Conservation (phyloP, 2,797 vertebrate species). For the Leptodactylus fallax region DNA sequence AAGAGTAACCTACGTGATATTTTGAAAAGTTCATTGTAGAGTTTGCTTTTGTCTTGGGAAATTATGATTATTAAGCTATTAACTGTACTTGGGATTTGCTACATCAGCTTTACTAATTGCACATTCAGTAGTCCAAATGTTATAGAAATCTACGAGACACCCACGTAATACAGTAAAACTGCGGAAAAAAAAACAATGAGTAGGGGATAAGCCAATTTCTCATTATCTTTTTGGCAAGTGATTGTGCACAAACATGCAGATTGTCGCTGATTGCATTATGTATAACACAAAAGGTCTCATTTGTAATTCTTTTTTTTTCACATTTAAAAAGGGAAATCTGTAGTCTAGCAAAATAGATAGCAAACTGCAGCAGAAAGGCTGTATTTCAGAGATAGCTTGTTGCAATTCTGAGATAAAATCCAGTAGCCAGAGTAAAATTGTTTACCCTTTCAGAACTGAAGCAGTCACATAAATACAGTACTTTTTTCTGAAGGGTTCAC, state of each 20-base stretch:
- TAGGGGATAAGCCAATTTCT: slow-evolving; percentile 26
- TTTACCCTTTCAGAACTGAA: not conserved
- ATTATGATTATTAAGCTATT: slow-evolving; percentile 37
- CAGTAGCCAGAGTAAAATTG: not conserved
- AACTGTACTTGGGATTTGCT: slow-evolving; percentile 28
- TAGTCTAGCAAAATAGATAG: not conserved
- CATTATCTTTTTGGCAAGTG: slow-evolving; percentile 35
- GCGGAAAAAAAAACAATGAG: slow-evolving; percentile 21
- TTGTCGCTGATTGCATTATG: slow-evolving; percentile 21
- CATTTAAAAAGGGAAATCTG: slow-evolving; percentile 12
- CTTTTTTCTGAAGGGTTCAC: no score
- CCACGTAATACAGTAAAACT: slow-evolving; percentile 18
- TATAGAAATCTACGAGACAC: slow-evolving; percentile 16
- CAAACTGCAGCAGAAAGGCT: not conserved
- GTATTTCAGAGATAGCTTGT: not conserved
- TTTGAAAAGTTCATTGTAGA: slow-evolving; percentile 12
- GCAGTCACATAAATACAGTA: not conserved
- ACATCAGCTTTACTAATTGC: slow-evolving; percentile 41
- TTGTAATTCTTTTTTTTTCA: slow-evolving; percentile 21
- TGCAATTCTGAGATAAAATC: not conserved
- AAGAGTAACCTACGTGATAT: not conserved
- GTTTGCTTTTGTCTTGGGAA: slow-evolving; percentile 4
- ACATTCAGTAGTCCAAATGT: not conserved
- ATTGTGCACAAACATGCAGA: slow-evolving; percentile 35
- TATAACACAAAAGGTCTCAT: slow-evolving; percentile 19